Evolutionary conservation across 2,888 invertebrate genomes (phyloP), one percentile per base, ranked within the genome.

Genomic region (Hartigia nigra): DNA sequence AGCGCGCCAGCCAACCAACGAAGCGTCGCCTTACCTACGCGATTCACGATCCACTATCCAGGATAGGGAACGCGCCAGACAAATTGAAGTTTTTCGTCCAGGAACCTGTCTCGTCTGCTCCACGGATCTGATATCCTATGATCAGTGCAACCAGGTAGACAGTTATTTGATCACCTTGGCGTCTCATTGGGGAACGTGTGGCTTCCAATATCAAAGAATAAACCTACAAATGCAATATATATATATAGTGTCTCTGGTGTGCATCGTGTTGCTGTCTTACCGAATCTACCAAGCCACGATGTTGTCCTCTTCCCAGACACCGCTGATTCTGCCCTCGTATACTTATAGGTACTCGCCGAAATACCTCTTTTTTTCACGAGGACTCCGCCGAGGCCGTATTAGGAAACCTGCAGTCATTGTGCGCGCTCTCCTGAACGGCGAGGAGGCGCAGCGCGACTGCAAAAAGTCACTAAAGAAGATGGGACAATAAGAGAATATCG

Each of bases 371-470:
- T 87, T 88, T 88, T 85, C 82, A 80, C 78, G 70, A 70, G 78
- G 80, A 74, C 77, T 81, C 69, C 79, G 76, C 39, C 82, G 84
- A 85, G 83, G 76, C 89, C 89, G 88, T 89, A 89, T 89, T 89
- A 89, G 89, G 89, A 89, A 89, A 89, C 89, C 84, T 89, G 89
- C 84, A 88, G 87, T 87, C 89, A 89, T 89, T 89, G 89, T 88
- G 86, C 86, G 82, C 83, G 84, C 82, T 84, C 85, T 82, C 80
- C 81, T 80, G 79, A 82, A 84, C 87, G 84, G 82, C 84, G 82
- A 75, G 72, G 12, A 72, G 79, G 74, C 80, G 70, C 72, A 78
- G 78, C 80, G 81, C 79, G 23, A 55, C 55, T 55, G 55, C 55
- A 83, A 83, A 83, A 82, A 81, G 75, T 83, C 78, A 70, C 80